phyloP scores from a whole-genome alignment of 2,888 invertebrate species.

The Spialia ferax region DNA sequence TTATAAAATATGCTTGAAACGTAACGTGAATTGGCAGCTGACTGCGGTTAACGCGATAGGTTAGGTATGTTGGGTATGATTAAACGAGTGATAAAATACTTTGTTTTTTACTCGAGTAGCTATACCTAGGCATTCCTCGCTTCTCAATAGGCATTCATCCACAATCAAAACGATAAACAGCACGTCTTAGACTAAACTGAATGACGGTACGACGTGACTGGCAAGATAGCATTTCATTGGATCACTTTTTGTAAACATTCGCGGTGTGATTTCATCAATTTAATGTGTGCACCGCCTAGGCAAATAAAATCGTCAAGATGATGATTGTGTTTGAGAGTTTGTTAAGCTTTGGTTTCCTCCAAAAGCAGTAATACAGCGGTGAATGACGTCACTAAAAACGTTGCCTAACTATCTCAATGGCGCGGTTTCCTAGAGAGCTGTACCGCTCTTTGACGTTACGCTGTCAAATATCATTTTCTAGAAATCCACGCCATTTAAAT shows the following conservation, averaged over 20 bases:
- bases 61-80: slow-evolving; percentile 21
- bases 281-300: neutral
- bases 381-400: too few relatives aligned
- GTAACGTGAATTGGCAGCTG: slow-evolving; percentile 39
- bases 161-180: slow-evolving; percentile 10
- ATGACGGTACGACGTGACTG: slow-evolving; percentile 13
- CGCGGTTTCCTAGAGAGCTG: neutral
- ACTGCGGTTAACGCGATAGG: slow-evolving; percentile 16
- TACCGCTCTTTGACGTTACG: too few relatives aligned
- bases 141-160: slow-evolving; percentile 21
- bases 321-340: too few relatives aligned
- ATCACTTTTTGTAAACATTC: slow-evolving; percentile 25
- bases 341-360: too few relatives aligned
- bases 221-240: slow-evolving; percentile 13
- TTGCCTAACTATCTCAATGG: too few relatives aligned
- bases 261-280: slow-evolving; percentile 18
- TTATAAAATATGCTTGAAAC: slow-evolving; percentile 59
- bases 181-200: slow-evolving; percentile 23
- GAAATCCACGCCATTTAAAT: too few relatives aligned
- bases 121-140: slow-evolving; percentile 3
- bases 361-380: too few relatives aligned
- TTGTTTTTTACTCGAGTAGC: slow-evolving; percentile 12
- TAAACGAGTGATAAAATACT: slow-evolving; percentile 12
- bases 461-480: too few relatives aligned
- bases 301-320: too few relatives aligned